phyloP scores from a whole-genome alignment of 2,797 vertebrate species.

The Odontamblyopus rebecca region DNA sequence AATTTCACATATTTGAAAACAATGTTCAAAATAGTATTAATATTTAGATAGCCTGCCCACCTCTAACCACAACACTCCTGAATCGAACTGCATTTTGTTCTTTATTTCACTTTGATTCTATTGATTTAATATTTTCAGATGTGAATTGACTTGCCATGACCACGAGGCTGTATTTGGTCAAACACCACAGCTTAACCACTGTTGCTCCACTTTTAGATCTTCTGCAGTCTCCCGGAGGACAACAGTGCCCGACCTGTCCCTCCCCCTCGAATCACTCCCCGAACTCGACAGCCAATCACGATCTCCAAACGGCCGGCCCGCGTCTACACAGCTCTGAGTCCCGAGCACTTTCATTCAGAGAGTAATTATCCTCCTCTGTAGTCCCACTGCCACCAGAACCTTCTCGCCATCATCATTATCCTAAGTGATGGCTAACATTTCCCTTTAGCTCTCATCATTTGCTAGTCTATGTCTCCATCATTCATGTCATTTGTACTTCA shows the following conservation, averaged over 20 bases:
- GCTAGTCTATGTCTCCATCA: conserved; percentile 22
- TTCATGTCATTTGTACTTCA: conserved; percentile 10
- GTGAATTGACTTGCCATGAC: not conserved
- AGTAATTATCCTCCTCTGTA: conserved; percentile 78
- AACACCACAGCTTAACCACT: not conserved
- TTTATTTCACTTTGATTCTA: not conserved
- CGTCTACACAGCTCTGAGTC: conserved; percentile 77
- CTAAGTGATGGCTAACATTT: conserved; percentile 19
- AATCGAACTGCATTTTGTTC: not conserved
- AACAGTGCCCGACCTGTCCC: conserved; percentile 84
- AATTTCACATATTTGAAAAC: no score
- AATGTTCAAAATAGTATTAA: no score
- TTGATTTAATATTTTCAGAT: not conserved
- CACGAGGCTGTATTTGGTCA: not conserved
- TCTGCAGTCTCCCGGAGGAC: conserved; percentile 87
- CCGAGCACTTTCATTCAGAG: conserved; percentile 69
- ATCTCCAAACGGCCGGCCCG: conserved; percentile 93
- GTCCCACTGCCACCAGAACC: conserved; percentile 44
- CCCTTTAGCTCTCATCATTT: conserved; percentile 29
- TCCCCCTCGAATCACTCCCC: conserved; percentile 87
- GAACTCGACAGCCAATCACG: conserved; percentile 94
- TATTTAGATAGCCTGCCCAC: no score
- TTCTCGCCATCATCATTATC: conserved; percentile 47
- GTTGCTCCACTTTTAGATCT: conserved; percentile 80
- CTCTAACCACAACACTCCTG: not conserved